Percentiles rank a stretch among this genome's conserved stretches.
Conservation (phyloP, 2,888 invertebrate species). For the Hololepta plana region DNA sequence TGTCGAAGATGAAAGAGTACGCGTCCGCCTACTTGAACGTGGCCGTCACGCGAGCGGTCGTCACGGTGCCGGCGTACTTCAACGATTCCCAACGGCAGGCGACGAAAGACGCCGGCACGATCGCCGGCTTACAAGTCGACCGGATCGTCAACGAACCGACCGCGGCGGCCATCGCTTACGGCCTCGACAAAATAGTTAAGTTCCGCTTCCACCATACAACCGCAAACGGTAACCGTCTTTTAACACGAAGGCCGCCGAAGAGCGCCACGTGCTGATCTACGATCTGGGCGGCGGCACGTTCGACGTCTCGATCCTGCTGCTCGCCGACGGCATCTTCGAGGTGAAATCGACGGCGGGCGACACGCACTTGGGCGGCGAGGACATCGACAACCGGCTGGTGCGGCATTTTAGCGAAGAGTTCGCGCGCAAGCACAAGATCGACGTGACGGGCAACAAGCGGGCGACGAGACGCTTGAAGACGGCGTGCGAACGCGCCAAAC, state of each 20-base stretch:
- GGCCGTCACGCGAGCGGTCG: conserved; percentile 31
- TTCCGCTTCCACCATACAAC: conserved; percentile 5
- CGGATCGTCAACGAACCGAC: conserved; percentile 51
- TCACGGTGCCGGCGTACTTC: conserved; percentile 44
- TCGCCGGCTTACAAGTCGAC: conserved; percentile 41
- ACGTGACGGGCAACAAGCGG: conserved; percentile 27
- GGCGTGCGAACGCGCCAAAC: conserved; percentile 43
- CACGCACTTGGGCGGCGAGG: conserved; percentile 33
- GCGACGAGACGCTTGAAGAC: conserved; percentile 41
- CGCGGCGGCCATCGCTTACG: conserved; percentile 45
- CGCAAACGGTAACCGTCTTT: neutral
- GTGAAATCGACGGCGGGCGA: conserved; percentile 39
- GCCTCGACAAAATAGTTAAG: conserved; percentile 29
- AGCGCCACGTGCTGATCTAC: conserved; percentile 26
- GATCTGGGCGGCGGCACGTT: conserved; percentile 43
- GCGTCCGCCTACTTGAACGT: conserved; percentile 28
- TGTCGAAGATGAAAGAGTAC: conserved; percentile 38
- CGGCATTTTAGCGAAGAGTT: conserved; percentile 34
- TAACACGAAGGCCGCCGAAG: conserved; percentile 15
- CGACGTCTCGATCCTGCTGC: conserved; percentile 50
- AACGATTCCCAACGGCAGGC: conserved; percentile 49
- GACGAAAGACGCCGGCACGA: conserved; percentile 45
- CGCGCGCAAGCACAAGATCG: conserved; percentile 33
- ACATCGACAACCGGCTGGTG: conserved; percentile 36
- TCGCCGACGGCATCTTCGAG: conserved; percentile 47